Evolutionary conservation across 1,140 invertebrate genomes (phyloP), one percentile per base, ranked within the genome.

Genomic region (Drosophila guanche): DNA sequence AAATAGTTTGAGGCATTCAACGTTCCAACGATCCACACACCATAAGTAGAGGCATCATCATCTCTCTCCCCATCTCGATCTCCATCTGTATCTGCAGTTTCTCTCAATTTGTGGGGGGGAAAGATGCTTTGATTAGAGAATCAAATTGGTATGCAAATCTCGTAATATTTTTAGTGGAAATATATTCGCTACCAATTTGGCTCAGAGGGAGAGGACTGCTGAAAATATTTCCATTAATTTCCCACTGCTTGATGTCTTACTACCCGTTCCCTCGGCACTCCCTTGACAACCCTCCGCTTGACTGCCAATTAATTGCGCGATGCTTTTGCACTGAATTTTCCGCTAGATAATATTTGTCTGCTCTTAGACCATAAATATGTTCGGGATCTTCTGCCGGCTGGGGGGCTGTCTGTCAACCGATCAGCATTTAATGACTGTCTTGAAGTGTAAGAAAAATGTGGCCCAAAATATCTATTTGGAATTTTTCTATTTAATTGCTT

Each of bases 121-220:
- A 4, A 79, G 58, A 53, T 62, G 72, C 80, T 84, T 84, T 84
- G 76, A 84, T 80, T 80, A 80, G 60, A 68, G 58, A 77, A 60
- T 77, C 37, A 62, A 72, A 61, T 79, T 76, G 72, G 56, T 63
- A 58, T 65, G 66, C 73, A 57, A 57, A 45, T 59, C 52, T 37
- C 58, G 25, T 56, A 63, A 47, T 52, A 68, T 63, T 63, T 63
- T 52, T 51, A 61, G 54, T 51, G 52, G 40, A 48, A 73, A 61
- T 62, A 67, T 77, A 67, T 77, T 60, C 54, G 57, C 53, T 60
- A 20, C n/a, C 27, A 50, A 54, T 53, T 79, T 70, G 42, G 45
- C 45, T 57, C 41, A 56, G 41, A 48, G 7, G 33, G 10, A 1
- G 33, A 4, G 6, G 33, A 60, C 53, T 63, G 51, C 70, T 76